Base-by-base conservation (phyloP, 2,113 vertebrate species). In the Ranitomeya variabilis region DNA sequence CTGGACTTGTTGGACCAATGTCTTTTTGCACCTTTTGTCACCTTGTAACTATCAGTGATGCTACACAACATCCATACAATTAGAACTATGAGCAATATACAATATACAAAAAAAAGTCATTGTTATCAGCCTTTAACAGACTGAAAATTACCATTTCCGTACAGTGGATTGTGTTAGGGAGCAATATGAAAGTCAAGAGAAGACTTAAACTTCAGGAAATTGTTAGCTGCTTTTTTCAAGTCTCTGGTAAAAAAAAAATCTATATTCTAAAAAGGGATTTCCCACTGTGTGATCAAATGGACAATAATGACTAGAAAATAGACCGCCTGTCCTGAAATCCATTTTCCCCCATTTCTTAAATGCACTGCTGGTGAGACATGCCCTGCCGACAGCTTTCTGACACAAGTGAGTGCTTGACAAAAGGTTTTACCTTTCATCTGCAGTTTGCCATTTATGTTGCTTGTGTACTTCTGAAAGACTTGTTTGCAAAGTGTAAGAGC, bases 261-360 rank as follows among this genome's bases (percentile, higher is more conserved):
- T 52, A 86, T 86, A 79, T 86, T 86, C 74, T 79, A 67, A 80
- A 79, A 54, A 66, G 66, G 66, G 14, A 87, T 81, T 57, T 77
- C 86, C 78, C 26, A 82, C 86, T 87, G 86, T 81, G 86, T 87
- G 78, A 73, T 60, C 52, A 82, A 87, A 87, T 73, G 66, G 78
- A 18, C 52, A 57, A 82, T 52, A 87, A 81, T 87, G 60, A 73
- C 78, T 45, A 74, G 66, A 59, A 82, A 66, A 87, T 80, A 69
- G 64, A 87, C 86, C 86, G 45, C 86, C 86, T 82, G 86, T 69
- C 45, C 66, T 60, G 86, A 81, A 87, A 81, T 87, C 86, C 86
- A 87, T 87, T 87, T 87, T n/a, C 52, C 78, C 26, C 66, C 54
- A 73, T 74, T 74, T 74, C 54, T 59, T 73, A 87, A 87, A 81